These are phyloP conservation scores for Bettongia penicillata DNA, from an alignment of 2,113 vertebrate species.

Conservation along the genomic window DNA sequence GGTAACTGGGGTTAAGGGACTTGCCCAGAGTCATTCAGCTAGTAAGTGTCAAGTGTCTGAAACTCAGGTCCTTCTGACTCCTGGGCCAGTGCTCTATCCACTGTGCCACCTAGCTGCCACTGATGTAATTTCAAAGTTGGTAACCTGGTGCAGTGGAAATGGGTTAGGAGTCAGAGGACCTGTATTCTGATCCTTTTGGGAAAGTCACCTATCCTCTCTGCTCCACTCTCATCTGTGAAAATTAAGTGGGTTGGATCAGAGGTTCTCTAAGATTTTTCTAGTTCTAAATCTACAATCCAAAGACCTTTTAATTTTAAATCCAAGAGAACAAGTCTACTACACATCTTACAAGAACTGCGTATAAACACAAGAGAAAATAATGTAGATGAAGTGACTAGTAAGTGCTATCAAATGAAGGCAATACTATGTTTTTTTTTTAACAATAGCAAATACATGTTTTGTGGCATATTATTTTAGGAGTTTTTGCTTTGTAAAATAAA, in stretches of 20 bases:
- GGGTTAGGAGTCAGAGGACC: background rate
- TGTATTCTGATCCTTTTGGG: background rate
- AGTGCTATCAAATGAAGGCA: background rate
- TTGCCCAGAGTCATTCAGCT: no score
- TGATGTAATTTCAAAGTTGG: background rate
- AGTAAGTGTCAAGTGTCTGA: no score
- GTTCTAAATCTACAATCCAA: background rate
- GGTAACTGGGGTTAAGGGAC: no score
- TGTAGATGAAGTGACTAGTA: background rate
- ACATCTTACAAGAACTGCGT: background rate
- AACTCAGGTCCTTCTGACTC: no score
- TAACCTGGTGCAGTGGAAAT: background rate
- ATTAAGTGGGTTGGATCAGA: background rate
- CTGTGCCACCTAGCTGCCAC: no score
- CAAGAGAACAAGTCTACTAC: background rate
- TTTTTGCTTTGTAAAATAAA: constrained; percentile 12
- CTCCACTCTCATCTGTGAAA: background rate
- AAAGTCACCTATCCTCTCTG: background rate
- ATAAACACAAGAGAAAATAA: background rate
- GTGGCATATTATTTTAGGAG: background rate
- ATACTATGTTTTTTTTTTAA: background rate
- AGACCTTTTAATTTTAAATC: background rate
- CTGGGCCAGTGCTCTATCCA: no score
- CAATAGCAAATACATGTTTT: constrained; percentile 10
- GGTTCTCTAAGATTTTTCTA: background rate